Conservation (phyloP, 2,113 vertebrate genomes). For the Lagopus muta region DNA sequence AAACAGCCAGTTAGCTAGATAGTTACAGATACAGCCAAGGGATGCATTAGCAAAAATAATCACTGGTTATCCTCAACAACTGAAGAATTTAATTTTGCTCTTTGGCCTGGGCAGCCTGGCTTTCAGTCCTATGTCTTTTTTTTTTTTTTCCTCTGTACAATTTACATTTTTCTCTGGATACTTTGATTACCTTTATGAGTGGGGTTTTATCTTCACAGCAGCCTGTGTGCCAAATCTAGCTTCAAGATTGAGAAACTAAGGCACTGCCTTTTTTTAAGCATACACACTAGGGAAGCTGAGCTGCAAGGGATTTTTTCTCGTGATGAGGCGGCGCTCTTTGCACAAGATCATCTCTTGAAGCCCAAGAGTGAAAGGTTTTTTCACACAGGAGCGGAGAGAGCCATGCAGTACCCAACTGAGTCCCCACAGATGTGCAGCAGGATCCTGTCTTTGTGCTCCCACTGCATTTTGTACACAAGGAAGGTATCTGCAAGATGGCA, state of each 20-base stretch:
- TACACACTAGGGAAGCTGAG: neutral
- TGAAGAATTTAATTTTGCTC: neutral
- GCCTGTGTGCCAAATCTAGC: neutral
- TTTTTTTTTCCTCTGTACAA: neutral
- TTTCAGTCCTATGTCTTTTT: neutral
- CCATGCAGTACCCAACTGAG: accelerated
- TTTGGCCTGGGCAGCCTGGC: neutral
- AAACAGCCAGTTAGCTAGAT: neutral
- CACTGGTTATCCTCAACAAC: neutral
- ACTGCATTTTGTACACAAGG: accelerated
- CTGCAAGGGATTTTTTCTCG: accelerated
- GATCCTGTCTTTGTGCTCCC: neutral
- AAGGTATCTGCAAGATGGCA: accelerated
- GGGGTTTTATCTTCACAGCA: neutral
- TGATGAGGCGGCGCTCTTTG: neutral
- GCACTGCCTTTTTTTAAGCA: neutral
- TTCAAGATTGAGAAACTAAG: neutral
- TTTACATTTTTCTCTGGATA: neutral
- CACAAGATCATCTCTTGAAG: neutral
- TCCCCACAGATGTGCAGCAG: neutral
- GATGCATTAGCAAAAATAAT: constrained; percentile 53
- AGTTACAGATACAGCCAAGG: neutral
- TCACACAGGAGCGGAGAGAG: neutral
- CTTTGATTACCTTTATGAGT: neutral
- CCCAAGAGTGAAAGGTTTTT: neutral